These are phyloP conservation scores for Chironomus riparius DNA, from an alignment of 2,888 invertebrate genomes.

Conservation along the genomic window DNA sequence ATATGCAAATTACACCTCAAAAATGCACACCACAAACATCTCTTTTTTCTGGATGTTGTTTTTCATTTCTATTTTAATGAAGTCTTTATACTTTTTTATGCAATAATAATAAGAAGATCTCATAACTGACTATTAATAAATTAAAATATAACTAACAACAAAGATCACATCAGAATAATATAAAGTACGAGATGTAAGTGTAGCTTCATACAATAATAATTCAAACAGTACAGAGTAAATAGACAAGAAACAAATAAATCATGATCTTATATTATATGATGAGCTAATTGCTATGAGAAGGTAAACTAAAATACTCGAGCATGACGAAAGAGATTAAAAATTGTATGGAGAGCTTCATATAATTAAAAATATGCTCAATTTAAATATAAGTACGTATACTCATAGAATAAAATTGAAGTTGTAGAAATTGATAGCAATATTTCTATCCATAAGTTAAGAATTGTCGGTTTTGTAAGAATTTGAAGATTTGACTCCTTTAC, in stretches of 20 bases:
- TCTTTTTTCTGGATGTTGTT: not conserved
- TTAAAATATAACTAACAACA: not conserved
- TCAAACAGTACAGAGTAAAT: constrained; percentile 12
- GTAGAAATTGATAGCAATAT: too few relatives aligned
- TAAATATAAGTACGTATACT: not conserved
- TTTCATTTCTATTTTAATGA: not conserved
- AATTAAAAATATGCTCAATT: not conserved
- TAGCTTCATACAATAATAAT: too few relatives aligned
- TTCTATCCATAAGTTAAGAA: not conserved
- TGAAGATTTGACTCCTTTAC: too few relatives aligned
- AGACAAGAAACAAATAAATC: constrained; percentile 4
- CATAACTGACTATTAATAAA: not conserved
- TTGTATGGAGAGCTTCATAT: not conserved
- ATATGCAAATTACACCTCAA: constrained; percentile 6
- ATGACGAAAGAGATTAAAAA: constrained; percentile 22
- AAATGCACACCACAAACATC: not conserved
- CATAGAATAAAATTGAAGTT: too few relatives aligned
- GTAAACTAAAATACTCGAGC: constrained; percentile 1
- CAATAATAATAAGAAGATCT: not conserved
- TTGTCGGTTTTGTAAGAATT: not conserved
- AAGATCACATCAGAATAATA: constrained; percentile 7
- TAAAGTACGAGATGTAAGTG: not conserved
- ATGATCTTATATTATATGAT: not conserved
- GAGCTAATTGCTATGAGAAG: not conserved
- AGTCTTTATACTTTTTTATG: not conserved